Evolutionary conservation across 1,140 invertebrate genomes (phyloP).

Genomic region (Dinothrombium tinctorium): DNA sequence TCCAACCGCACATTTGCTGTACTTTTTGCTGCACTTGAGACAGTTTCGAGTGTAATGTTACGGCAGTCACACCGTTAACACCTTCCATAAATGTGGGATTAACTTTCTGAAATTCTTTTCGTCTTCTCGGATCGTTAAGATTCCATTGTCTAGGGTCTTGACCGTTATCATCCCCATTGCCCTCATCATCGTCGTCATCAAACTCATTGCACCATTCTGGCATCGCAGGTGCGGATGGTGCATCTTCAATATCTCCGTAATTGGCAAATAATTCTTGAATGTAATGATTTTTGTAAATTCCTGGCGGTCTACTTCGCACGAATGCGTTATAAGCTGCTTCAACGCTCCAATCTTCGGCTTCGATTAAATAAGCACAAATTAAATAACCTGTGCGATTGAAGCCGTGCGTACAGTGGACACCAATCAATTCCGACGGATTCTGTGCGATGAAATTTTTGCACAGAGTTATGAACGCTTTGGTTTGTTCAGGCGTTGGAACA

Average conservation of each 20-base stretch:
- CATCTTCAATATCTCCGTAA: conserved; percentile 49
- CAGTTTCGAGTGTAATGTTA: conserved; percentile 35
- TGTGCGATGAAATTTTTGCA: conserved; percentile 17
- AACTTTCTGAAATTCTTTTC: neutral
- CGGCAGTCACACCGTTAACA: conserved; percentile 40
- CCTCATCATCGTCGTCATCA: neutral
- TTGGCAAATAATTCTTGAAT: conserved; percentile 31
- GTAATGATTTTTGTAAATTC: conserved; percentile 44
- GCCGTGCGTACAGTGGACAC: conserved; percentile 94
- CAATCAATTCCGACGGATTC: conserved; percentile 14
- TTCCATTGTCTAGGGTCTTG: neutral
- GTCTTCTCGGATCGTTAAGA: neutral
- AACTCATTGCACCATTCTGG: conserved; percentile 50
- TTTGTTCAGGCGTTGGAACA: conserved; percentile 20
- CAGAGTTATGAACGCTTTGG: conserved; percentile 17
- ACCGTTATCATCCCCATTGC: neutral
- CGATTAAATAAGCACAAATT: conserved; percentile 67
- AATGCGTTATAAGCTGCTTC: conserved; percentile 56
- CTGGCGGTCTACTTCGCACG: conserved; percentile 30
- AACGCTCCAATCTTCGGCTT: conserved; percentile 38
- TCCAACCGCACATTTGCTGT: conserved; percentile 58
- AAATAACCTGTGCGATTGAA: conserved; percentile 93
- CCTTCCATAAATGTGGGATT: conserved; percentile 46
- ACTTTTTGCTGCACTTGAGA: conserved; percentile 43
- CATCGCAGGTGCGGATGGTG: conserved; percentile 37